Conservation (phyloP, 2,888 invertebrate species). For the Leptothorax acervorum region DNA sequence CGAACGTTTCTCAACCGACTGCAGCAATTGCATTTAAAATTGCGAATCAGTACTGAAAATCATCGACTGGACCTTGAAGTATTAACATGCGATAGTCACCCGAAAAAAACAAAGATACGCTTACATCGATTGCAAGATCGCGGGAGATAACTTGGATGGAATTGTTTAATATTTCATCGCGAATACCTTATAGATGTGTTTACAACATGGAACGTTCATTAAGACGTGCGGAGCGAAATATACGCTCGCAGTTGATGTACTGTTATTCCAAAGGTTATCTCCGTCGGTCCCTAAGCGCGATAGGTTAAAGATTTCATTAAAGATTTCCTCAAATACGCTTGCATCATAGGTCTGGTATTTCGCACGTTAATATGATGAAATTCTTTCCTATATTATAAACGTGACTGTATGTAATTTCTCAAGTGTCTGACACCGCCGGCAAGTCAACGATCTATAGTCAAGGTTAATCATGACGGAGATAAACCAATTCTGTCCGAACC, state of each 20-base stretch:
- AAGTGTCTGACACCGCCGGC: not conserved
- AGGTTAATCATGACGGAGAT: conserved; percentile 48
- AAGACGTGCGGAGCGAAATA: not conserved
- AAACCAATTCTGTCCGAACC: conserved; percentile 47
- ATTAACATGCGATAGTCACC: not conserved
- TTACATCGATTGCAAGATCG: not conserved
- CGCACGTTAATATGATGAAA: conserved; percentile 14
- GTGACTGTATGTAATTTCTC: conserved; percentile 20
- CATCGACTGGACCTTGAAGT: conserved; percentile 49
- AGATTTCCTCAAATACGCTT: conserved; percentile 16
- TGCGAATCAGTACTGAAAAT: conserved; percentile 10
- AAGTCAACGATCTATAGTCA: conserved; percentile 59
- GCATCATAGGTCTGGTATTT: conserved; percentile 20
- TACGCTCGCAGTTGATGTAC: conserved; percentile 7
- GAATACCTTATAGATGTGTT: not conserved
- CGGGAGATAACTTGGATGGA: not conserved
- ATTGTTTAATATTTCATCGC: not conserved
- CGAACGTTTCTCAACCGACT: conserved; percentile 37
- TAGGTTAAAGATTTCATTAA: conserved; percentile 30
- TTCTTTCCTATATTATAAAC: not conserved
- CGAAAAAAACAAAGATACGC: not conserved
- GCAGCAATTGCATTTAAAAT: conserved; percentile 3
- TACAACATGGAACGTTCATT: not conserved
- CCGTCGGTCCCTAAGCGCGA: not conserved
- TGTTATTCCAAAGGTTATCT: conserved; percentile 43